Conservation (phyloP, 2,113 vertebrate species). For the Gorsachius goisagi region DNA sequence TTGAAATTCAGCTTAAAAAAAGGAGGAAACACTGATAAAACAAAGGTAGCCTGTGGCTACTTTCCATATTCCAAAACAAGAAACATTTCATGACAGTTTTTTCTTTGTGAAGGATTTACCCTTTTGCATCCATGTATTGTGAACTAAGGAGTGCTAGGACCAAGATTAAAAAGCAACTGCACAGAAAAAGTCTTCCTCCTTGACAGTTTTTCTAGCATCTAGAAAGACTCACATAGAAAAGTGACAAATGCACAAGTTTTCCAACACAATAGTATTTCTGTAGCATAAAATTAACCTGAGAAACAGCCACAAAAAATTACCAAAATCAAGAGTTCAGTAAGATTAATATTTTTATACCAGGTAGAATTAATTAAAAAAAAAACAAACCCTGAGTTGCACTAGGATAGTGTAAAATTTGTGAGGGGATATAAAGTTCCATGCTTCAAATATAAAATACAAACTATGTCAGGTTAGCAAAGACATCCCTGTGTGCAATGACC, state of each 20-base stretch:
- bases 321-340: background rate
- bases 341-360: too few relatives aligned
- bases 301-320: background rate
- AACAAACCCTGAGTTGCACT: background rate
- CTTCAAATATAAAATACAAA: background rate
- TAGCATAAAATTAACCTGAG: background rate
- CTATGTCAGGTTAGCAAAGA: background rate
- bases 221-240: background rate
- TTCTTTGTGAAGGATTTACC: background rate
- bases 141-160: background rate
- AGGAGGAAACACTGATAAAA: slow-evolving; percentile 22
- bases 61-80: background rate
- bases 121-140: background rate
- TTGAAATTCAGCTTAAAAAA: background rate
- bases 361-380: background rate
- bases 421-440: background rate
- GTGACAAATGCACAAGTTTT: background rate
- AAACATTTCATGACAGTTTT: background rate
- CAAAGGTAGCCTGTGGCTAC: background rate
- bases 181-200: background rate
- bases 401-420: background rate
- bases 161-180: background rate
- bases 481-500: background rate
- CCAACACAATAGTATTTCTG: background rate
- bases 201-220: background rate